Evolutionary conservation across 2,888 invertebrate species (phyloP).

Genomic region (Drosophila nr. medialis): DNA sequence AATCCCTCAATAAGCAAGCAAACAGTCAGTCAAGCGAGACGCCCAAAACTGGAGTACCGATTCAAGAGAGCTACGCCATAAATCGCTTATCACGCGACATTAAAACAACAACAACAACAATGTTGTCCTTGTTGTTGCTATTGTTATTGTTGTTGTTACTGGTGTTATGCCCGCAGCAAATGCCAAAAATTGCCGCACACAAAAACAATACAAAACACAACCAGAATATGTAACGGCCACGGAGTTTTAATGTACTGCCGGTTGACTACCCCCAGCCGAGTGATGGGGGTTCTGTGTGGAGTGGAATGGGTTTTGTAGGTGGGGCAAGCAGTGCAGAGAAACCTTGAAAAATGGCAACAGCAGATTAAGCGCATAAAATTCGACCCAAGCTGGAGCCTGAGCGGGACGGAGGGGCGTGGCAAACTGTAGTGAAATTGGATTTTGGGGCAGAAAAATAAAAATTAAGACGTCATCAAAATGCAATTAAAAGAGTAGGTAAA

Average conservation of each 20-base stretch:
- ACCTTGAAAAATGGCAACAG: conserved; percentile 75
- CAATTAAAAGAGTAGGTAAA: conserved; percentile 79
- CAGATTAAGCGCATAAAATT: conserved; percentile 78
- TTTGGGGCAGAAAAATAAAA: conserved; percentile 64
- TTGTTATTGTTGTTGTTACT: conserved; percentile 36
- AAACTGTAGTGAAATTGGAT: conserved; percentile 52
- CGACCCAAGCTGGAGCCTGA: conserved; percentile 15
- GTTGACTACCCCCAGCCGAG: conserved; percentile 33
- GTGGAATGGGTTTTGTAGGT: not conserved
- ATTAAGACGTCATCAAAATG: conserved; percentile 80
- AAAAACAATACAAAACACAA: conserved; percentile 71
- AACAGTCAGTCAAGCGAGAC: conserved; percentile 72
- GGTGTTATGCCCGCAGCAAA: conserved; percentile 71
- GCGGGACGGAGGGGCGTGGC: conserved; percentile 8
- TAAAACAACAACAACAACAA: conserved; percentile 61
- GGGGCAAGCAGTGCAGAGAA: conserved; percentile 33
- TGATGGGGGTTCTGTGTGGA: not conserved
- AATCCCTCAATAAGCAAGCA: conserved; percentile 27
- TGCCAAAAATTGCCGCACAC: conserved; percentile 79
- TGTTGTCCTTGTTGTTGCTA: conserved; percentile 17
- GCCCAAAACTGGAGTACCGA: conserved; percentile 72
- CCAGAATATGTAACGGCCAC: conserved; percentile 72
- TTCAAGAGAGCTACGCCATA: conserved; percentile 76
- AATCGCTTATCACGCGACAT: conserved; percentile 80
- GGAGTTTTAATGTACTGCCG: conserved; percentile 76